Base-by-base conservation (phyloP, 2,888 invertebrate species). In the Tigriopus californicus region DNA sequence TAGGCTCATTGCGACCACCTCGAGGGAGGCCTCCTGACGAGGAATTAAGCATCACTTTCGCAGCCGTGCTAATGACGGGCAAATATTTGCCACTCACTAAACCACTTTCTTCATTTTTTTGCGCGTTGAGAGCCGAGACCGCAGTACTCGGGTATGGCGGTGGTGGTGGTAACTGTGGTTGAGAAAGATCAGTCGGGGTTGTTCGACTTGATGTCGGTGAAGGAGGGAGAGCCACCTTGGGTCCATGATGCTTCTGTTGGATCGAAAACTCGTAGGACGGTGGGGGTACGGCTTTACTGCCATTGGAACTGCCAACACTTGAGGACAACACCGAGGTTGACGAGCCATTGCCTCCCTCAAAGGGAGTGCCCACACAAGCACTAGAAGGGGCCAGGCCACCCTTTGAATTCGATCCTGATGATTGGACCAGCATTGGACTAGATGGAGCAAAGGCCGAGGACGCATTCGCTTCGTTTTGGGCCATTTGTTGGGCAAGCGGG, bases 401-500 rank as follows among this genome's bases (percentile, higher is more conserved):
- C 33, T 33, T 33, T 33, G 33, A 33, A 8, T 33, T 33, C 8
- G 33, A 33, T 33, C 33, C 33, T 8, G 33, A 33, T 33, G 33
- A 8, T 33, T 33, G 33, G 33, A 33, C 33, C 33, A 33, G 8
- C 33, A 33, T 33, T 51, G n/a, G 51, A 60, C 72, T 18, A 66
- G 64, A 66, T 62, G 74, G 71, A 60, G 74, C 11, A 64, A 66
- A 15, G 64, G 65, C 55, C 74, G 76, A 57, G 73, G 74, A 64
- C 71, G 75, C 78, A 70, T 85, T 84, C 69, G 85, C 85, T 68
- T 84, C 83, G 64, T 83, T 83, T 2, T 83, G 83, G 41, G 80
- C 80, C 3, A 85, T 84, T 68, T 87, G 86, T 4, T 85, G 85
- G 0, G 88, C 87, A 46, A 87, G 86, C 54, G 85, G 85, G 12